Percentiles rank a stretch among this genome's conserved stretches.
Conservation (phyloP, 2,888 invertebrate species). For the Chrysolina americana region DNA sequence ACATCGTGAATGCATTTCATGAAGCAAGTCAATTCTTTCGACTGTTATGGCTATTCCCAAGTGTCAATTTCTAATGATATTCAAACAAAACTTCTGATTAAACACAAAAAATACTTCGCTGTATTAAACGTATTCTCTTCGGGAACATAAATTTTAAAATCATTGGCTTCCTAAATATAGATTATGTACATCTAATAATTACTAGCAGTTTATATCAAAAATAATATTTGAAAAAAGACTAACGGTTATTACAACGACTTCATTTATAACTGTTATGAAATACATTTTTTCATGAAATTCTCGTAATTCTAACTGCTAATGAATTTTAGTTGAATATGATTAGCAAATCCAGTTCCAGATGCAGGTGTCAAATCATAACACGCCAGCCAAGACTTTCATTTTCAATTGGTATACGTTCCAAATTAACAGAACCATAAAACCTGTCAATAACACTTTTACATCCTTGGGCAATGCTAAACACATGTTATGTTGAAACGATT, state of each 20-base stretch:
- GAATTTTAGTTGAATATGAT: background rate
- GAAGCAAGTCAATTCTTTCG: no score
- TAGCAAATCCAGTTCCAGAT: background rate
- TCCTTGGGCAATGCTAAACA: slow-evolving; percentile 6
- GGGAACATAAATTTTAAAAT: no score
- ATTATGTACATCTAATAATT: no score
- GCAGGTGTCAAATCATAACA: slow-evolving; percentile 11
- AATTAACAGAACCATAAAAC: slow-evolving; percentile 10
- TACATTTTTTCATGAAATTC: background rate
- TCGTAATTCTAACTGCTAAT: background rate
- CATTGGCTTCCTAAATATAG: no score
- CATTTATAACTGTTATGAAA: no score
- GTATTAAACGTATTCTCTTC: no score
- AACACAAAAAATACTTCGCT: no score
- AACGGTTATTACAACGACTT: background rate
- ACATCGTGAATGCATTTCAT: no score
- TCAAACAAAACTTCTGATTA: no score
- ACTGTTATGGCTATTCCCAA: no score
- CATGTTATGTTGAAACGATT: slow-evolving; percentile 4
- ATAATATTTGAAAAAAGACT: background rate
- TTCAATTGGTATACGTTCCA: slow-evolving; percentile 5
- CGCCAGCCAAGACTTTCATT: slow-evolving; percentile 3
- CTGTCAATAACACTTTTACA: slow-evolving; percentile 14
- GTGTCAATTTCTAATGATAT: no score
- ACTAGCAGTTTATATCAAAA: no score